Percentiles rank a stretch among this genome's conserved stretches.
Evolutionary conservation across 1,140 invertebrate genomes (phyloP).

Genomic region (Scaptodrosophila lebanonensis): DNA sequence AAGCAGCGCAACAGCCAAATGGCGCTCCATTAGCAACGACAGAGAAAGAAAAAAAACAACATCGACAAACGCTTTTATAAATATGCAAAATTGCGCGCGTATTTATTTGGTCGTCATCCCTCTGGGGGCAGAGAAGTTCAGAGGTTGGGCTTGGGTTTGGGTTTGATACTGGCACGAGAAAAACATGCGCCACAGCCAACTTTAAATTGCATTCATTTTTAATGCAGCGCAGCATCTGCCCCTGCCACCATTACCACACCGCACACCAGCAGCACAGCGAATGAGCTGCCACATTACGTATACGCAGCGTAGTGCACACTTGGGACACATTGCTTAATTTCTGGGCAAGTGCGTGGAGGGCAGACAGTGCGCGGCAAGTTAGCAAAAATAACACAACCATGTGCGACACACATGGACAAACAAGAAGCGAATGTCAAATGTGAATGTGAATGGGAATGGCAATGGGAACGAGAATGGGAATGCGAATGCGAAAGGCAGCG

Average conservation of each 20-base stretch:
- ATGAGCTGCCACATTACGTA: slow-evolving; percentile 65
- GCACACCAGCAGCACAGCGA: slow-evolving; percentile 37
- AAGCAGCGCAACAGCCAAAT: slow-evolving; percentile 53
- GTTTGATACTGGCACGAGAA: too few species aligned
- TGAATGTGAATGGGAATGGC: slow-evolving; percentile 19
- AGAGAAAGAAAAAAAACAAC: slow-evolving; percentile 23
- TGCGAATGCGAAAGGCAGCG: slow-evolving; percentile 35
- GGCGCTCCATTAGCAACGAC: slow-evolving; percentile 63
- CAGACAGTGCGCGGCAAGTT: slow-evolving; percentile 3
- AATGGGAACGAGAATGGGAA: slow-evolving; percentile 6
- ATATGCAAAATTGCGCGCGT: slow-evolving; percentile 74
- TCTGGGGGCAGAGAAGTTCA: too few species aligned
- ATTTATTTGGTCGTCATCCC: too few species aligned
- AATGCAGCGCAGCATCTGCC: slow-evolving; percentile 59
- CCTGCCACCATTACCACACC: too few species aligned
- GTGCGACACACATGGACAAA: slow-evolving; percentile 50
- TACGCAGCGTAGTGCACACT: slow-evolving; percentile 65
- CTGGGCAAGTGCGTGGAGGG: slow-evolving; percentile 35
- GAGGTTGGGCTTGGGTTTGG: too few species aligned
- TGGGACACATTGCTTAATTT: slow-evolving; percentile 73
- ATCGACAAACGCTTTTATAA: slow-evolving; percentile 54
- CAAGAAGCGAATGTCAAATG: slow-evolving; percentile 61
- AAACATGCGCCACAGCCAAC: slow-evolving; percentile 23
- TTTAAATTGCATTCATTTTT: slow-evolving; percentile 76
- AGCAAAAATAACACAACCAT: slow-evolving; percentile 25